A percentile compares a stretch with the other conserved stretches of the same genome.
These are phyloP conservation scores for Trichonephila clavata DNA, from an alignment of 1,140 invertebrate genomes.

Conservation along the genomic window DNA sequence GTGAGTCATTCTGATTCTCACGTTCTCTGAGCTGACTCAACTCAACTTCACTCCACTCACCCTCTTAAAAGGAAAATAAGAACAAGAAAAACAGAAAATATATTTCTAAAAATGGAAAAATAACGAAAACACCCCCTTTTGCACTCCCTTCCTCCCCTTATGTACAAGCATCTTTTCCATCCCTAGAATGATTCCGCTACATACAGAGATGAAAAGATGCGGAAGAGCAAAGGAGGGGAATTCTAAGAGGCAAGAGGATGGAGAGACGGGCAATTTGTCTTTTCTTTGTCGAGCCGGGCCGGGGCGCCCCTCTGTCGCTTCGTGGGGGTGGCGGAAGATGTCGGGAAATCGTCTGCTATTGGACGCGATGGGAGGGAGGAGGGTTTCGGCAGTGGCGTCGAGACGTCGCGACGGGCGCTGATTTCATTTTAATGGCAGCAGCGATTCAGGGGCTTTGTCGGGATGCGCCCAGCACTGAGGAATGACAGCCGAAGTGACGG, in stretches of 20 bases:
- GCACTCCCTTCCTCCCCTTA: neutral
- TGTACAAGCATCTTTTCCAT: neutral
- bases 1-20: constrained; percentile 39
- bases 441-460: neutral
- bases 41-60: neutral
- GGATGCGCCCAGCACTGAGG: neutral
- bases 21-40: constrained; percentile 29
- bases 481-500: constrained; percentile 19
- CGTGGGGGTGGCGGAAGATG: neutral
- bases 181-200: constrained; percentile 8
- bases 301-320: constrained; percentile 25
- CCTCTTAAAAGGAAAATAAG: neutral
- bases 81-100: neutral
- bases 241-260: constrained; percentile 28
- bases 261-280: constrained; percentile 36
- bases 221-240: constrained; percentile 50
- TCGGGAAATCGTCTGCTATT: neutral
- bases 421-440: constrained; percentile 58
- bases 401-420: constrained; percentile 26
- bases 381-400: neutral
- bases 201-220: constrained; percentile 54
- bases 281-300: neutral
- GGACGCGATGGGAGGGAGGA: neutral
- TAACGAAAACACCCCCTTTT: constrained; percentile 20
- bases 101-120: constrained; percentile 68